phyloP scores from a whole-genome alignment of 1,140 invertebrate species.

The Antheraea mylitta region DNA sequence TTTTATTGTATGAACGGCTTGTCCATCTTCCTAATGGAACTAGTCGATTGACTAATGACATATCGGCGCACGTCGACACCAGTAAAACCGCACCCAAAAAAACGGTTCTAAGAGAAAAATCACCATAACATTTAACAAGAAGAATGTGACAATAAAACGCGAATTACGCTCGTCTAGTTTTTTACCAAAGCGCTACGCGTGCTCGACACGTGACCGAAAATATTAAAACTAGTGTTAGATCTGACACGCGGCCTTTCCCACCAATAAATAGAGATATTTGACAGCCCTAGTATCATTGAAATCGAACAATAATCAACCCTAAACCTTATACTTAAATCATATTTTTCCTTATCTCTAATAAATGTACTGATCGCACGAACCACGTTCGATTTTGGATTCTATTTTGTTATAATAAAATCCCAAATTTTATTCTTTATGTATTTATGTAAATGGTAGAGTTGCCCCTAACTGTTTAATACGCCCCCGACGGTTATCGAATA shows the following conservation, averaged over 20 bases:
- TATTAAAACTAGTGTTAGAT: conserved; percentile 78
- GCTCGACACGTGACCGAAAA: conserved; percentile 61
- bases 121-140: conserved; percentile 62
- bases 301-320: conserved; percentile 24
- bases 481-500: conserved; percentile 75
- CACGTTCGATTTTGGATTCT: conserved; percentile 19
- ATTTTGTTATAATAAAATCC: conserved; percentile 22
- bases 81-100: conserved; percentile 19
- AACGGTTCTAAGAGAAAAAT: conserved; percentile 28
- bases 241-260: conserved; percentile 76
- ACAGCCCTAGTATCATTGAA: conserved; percentile 41
- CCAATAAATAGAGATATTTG: conserved; percentile 73
- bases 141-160: conserved; percentile 72
- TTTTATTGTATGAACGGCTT: neutral
- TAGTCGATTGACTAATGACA: conserved; percentile 38
- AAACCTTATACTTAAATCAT: neutral
- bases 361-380: neutral
- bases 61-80: conserved; percentile 16
- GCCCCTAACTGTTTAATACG: conserved; percentile 62
- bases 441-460: conserved; percentile 48
- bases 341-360: conserved; percentile 9
- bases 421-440: conserved; percentile 14
- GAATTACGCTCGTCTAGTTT: conserved; percentile 70
- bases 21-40: conserved; percentile 4
- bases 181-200: conserved; percentile 72